Base-by-base conservation (phyloP, 2,888 invertebrate species). In the Dusona sp. region DNA sequence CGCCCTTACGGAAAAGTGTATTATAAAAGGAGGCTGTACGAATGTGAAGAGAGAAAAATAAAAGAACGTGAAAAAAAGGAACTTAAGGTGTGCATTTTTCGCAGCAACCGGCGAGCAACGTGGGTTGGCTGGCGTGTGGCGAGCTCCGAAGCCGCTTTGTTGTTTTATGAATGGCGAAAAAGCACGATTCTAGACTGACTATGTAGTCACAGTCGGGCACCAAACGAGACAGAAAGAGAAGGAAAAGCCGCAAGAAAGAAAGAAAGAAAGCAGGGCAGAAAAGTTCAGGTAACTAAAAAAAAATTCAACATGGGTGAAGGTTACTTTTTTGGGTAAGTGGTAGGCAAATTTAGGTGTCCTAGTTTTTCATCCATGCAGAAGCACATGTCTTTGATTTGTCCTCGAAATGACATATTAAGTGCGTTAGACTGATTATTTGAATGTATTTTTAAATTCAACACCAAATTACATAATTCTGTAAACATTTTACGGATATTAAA, bases 161-260 rank as follows among this genome's bases (percentile, higher is more conserved):
- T 74, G 85, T 83, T 85, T 83, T 77, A 74, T 85, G 85, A 85
- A 85, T 85, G 83, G 79, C 64, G 72, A 51, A 74, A 70, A 64
- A 64, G 73, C 42, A 79, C 70, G 45, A 61, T 33, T 51, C 51
- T 45, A 70, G 70, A 57, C 61, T 72, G 29, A 38, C 48, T 57
- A 16, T 45, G 54, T 33, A 65, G 48, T 42, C 38, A 74, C 68
- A 61, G 45, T 33, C 45, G 82, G 67, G 83, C 19, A 51, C 45
- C 33, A 42, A 38, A 54, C 16, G 11, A 25, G 29, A 42, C 11
- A 45, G 16, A 57, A 38, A 74, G 22, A n/a, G 45, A 42, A 16
- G n/a, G 4, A n/a, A 16, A 36, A 36, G 36, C 22, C 33, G 36
- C n/a, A 22, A 73, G 54, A 29, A 48, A 4, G 33, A 51, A 51